A percentile compares a stretch with the other conserved stretches of the same genome.
Conservation (phyloP, 1,140 invertebrate genomes). For the Neodiprion pinetum region DNA sequence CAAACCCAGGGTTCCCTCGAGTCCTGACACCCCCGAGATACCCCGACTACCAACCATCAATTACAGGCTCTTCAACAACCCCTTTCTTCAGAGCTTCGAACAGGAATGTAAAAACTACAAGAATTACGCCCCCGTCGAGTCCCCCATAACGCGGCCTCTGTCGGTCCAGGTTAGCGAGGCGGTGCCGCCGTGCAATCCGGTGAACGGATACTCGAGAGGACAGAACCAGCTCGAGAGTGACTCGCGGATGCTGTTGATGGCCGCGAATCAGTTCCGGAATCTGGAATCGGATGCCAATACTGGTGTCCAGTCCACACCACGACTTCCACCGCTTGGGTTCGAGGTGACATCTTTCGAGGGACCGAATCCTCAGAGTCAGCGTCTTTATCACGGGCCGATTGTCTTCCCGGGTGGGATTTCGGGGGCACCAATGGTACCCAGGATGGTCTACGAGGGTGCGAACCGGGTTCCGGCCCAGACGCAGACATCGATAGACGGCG, state of each 20-base stretch:
- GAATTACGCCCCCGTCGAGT: not conserved
- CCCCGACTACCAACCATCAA: constrained; percentile 46
- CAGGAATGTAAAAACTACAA: constrained; percentile 25
- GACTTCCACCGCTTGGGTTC: constrained; percentile 27
- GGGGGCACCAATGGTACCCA: not conserved
- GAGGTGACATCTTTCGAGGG: constrained; percentile 57
- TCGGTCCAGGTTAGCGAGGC: constrained; percentile 41
- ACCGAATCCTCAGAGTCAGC: constrained; percentile 50
- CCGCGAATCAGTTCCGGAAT: not conserved
- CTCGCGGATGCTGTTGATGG: constrained; percentile 22
- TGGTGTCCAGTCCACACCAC: constrained; percentile 4
- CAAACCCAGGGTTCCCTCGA: constrained; percentile 23
- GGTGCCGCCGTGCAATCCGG: constrained; percentile 3
- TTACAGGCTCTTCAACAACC: constrained; percentile 48
- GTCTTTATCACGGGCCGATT: constrained; percentile 23
- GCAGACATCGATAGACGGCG: constrained; percentile 44
- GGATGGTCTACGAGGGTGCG: constrained; percentile 41
- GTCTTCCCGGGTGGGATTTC: not conserved
- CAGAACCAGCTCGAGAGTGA: constrained; percentile 7
- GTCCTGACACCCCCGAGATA: constrained; percentile 44
- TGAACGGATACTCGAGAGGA: constrained; percentile 9
- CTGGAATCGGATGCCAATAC: constrained; percentile 16
- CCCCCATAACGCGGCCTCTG: constrained; percentile 39
- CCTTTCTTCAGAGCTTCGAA: constrained; percentile 49
- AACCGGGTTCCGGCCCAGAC: constrained; percentile 49